Conservation (phyloP, 2,888 invertebrate species). For the Ptychoptera albimana region DNA sequence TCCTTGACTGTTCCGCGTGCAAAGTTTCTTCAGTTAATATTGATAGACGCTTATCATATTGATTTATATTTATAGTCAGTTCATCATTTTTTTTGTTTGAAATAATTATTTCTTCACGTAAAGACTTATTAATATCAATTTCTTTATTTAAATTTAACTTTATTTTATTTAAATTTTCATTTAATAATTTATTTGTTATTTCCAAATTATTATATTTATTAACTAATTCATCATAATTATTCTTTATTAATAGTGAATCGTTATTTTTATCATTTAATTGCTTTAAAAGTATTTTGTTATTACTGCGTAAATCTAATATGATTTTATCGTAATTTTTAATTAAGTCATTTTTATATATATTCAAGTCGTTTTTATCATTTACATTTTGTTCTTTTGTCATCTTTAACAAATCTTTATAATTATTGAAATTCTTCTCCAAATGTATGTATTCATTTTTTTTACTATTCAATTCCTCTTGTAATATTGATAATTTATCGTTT, state of each 20-base stretch:
- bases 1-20: conserved; percentile 14
- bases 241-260: too few species aligned
- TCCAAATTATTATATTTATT: too few species aligned
- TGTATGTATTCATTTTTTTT: conserved; percentile 26
- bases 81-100: conserved; percentile 17
- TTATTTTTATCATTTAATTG: too few species aligned
- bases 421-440: conserved; percentile 23
- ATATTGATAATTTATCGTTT: conserved; percentile 29
- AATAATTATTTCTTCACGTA: conserved; percentile 19
- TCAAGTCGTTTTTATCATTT: conserved; percentile 20
- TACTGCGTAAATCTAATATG: conserved; percentile 20
- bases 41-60: conserved; percentile 16
- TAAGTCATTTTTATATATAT: conserved; percentile 25
- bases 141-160: conserved; percentile 23
- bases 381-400: conserved; percentile 24
- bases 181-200: too few species aligned
- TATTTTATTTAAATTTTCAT: conserved; percentile 8
- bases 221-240: too few species aligned
- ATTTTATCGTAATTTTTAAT: conserved; percentile 29
- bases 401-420: conserved; percentile 27
- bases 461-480: conserved; percentile 31
- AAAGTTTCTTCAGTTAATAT: conserved; percentile 20
- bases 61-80: conserved; percentile 20
- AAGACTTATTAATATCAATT: conserved; percentile 22
- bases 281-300: too few species aligned